These are phyloP conservation scores for Acrossocheilus wenchowensis DNA, from an alignment of 2,797 vertebrate genomes.

Conservation along the genomic window DNA sequence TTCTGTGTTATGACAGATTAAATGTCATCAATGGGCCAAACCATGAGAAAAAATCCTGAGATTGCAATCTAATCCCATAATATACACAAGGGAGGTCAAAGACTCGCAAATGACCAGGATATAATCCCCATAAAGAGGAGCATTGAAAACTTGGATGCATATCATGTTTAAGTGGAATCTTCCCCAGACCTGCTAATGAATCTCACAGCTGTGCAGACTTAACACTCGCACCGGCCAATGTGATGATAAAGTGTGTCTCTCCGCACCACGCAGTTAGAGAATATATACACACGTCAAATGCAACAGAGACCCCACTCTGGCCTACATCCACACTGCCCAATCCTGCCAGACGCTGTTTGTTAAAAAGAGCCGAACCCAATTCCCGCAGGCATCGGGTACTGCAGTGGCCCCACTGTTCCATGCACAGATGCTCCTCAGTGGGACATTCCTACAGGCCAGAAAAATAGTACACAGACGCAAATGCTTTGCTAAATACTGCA, in stretches of 20 bases:
- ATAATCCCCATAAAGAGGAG: slow-evolving; percentile 48
- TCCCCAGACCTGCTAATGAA: slow-evolving; percentile 51
- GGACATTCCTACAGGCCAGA: slow-evolving; percentile 3
- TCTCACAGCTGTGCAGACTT: slow-evolving; percentile 57
- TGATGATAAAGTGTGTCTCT: slow-evolving; percentile 45
- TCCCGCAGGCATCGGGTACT: slow-evolving; percentile 34
- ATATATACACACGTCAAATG: slow-evolving; percentile 45
- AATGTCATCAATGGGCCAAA: slow-evolving; percentile 2
- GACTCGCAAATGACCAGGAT: slow-evolving; percentile 37
- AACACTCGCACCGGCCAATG: slow-evolving; percentile 44
- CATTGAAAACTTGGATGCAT: slow-evolving; percentile 43
- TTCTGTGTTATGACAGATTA: slow-evolving; percentile 1
- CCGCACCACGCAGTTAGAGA: slow-evolving; percentile 22
- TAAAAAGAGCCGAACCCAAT: slow-evolving; percentile 36
- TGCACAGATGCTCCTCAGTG: slow-evolving; percentile 48
- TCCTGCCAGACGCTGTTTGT: slow-evolving; percentile 48
- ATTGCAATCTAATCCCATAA: slow-evolving; percentile 35
- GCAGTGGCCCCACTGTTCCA: slow-evolving; percentile 43
- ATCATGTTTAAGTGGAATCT: slow-evolving; percentile 57
- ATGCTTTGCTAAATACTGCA: not conserved
- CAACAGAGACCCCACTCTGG: slow-evolving; percentile 51
- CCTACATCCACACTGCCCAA: slow-evolving; percentile 26
- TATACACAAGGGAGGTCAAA: slow-evolving; percentile 36
- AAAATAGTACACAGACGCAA: not conserved
- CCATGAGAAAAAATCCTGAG: slow-evolving; percentile 18